Conservation (phyloP, 2,797 vertebrate genomes). For the Avahi laniger region DNA sequence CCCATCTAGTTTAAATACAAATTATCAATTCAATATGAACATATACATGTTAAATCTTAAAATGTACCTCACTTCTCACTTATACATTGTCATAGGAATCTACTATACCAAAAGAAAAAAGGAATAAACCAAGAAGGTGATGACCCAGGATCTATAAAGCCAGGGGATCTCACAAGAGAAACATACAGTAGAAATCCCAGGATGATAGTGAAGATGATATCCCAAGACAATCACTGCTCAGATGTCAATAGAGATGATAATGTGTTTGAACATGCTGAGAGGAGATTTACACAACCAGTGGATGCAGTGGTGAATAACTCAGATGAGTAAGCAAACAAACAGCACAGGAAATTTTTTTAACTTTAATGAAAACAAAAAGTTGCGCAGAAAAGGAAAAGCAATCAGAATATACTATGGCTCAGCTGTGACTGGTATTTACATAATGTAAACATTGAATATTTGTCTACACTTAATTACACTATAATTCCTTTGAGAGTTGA, state of each 20-base stretch:
- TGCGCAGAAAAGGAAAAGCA: neutral
- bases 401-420: neutral
- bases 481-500: neutral
- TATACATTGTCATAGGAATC: neutral
- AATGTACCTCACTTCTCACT: neutral
- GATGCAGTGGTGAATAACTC: neutral
- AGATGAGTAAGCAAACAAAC: neutral
- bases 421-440: neutral
- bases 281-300: neutral
- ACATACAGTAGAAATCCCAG: neutral
- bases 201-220: neutral
- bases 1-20: neutral
- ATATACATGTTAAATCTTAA: neutral
- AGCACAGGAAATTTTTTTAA: neutral
- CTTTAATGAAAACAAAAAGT: slow-evolving; percentile 20
- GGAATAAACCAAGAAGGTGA: neutral
- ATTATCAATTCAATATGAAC: neutral
- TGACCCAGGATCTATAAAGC: neutral
- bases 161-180: neutral
- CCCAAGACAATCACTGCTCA: neutral
- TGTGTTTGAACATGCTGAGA: neutral
- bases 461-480: neutral
- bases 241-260: neutral
- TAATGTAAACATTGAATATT: slow-evolving; percentile 24
- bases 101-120: neutral